A percentile compares a stretch with the other conserved stretches of the same genome.
Evolutionary conservation across 2,113 vertebrate species (phyloP).

Genomic region (Ascaphus truei): DNA sequence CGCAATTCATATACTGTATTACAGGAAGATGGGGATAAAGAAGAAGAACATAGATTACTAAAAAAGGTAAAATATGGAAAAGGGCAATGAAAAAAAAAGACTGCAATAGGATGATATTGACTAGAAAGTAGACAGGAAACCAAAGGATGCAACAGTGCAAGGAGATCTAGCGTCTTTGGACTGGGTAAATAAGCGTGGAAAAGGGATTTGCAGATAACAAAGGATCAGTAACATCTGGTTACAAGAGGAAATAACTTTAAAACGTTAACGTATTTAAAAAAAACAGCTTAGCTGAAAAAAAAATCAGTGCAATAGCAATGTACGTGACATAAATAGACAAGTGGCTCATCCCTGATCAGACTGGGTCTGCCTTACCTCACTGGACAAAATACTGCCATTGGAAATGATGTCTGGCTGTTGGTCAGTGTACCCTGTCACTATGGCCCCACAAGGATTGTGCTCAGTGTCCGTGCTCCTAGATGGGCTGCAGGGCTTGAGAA

Average conservation of each 20-base stretch:
- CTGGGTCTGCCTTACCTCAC: slow-evolving; percentile 76
- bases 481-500: slow-evolving; percentile 93
- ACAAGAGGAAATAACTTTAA: slow-evolving; percentile 18
- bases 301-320: slow-evolving; percentile 25
- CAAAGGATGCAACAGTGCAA: not conserved
- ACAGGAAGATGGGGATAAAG: too few relatives aligned
- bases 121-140: not conserved
- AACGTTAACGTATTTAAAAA: slow-evolving; percentile 33
- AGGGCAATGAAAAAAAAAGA: too few relatives aligned
- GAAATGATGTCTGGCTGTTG: slow-evolving; percentile 97
- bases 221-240: slow-evolving; percentile 30
- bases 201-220: slow-evolving; percentile 27
- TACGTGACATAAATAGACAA: slow-evolving; percentile 20
- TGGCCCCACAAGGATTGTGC: slow-evolving; percentile 87
- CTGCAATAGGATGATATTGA: too few relatives aligned
- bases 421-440: slow-evolving; percentile 86
- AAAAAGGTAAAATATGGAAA: too few relatives aligned
- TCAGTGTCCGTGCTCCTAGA: slow-evolving; percentile 85
- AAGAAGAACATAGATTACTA: too few relatives aligned
- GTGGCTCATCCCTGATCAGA: not conserved
- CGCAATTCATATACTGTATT: too few relatives aligned
- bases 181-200: slow-evolving; percentile 15
- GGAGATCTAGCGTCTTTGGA: slow-evolving; percentile 20
- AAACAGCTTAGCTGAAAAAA: slow-evolving; percentile 1
- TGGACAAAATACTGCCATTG: slow-evolving; percentile 92